phyloP scores from a whole-genome alignment of 2,888 invertebrate genomes.

The Chymomyza amoena region DNA sequence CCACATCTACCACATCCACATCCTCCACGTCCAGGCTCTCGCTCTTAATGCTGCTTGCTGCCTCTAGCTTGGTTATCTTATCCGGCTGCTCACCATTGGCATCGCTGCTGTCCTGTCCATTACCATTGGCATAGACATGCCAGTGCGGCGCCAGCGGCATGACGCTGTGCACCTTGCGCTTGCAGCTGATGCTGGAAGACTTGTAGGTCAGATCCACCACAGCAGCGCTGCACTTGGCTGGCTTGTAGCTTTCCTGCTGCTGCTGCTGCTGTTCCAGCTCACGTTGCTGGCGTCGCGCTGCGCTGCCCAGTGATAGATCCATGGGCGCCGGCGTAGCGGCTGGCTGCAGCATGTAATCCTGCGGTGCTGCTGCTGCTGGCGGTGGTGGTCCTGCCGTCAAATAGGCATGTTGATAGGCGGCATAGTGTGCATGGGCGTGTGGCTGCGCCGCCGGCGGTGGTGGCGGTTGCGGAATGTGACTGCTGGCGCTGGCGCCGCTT shows the following conservation, averaged over 20 bases:
- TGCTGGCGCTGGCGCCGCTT: slow-evolving; percentile 53
- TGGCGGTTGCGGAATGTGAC: slow-evolving; percentile 30
- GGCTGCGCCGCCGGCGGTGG: slow-evolving; percentile 37
- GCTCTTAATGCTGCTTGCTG: slow-evolving; percentile 25
- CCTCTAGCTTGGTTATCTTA: slow-evolving; percentile 68
- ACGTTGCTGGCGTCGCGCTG: slow-evolving; percentile 56
- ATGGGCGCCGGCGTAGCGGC: slow-evolving; percentile 66
- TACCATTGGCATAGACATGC: slow-evolving; percentile 16
- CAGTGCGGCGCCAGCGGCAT: slow-evolving; percentile 10
- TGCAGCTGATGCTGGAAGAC: slow-evolving; percentile 38
- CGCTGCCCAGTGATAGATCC: slow-evolving; percentile 74
- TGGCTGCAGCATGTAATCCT: slow-evolving; percentile 23
- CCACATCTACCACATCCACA: slow-evolving; percentile 43
- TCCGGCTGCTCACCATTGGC: slow-evolving; percentile 47
- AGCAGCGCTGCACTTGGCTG: slow-evolving; percentile 22
- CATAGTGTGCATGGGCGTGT: slow-evolving; percentile 17
- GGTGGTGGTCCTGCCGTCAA: slow-evolving; percentile 2
- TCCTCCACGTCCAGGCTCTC: slow-evolving; percentile 26
- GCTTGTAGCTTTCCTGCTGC: slow-evolving; percentile 29
- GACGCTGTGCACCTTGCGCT: slow-evolving; percentile 59
- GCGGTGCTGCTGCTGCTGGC: neutral
- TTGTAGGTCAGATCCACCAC: slow-evolving; percentile 73
- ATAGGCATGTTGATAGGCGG: slow-evolving; percentile 7
- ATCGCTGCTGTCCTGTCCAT: neutral
- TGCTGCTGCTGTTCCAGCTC: slow-evolving; percentile 39